These are phyloP conservation scores for Prietella phreatophila DNA, from an alignment of 2,113 vertebrate genomes.

Conservation along the genomic window DNA sequence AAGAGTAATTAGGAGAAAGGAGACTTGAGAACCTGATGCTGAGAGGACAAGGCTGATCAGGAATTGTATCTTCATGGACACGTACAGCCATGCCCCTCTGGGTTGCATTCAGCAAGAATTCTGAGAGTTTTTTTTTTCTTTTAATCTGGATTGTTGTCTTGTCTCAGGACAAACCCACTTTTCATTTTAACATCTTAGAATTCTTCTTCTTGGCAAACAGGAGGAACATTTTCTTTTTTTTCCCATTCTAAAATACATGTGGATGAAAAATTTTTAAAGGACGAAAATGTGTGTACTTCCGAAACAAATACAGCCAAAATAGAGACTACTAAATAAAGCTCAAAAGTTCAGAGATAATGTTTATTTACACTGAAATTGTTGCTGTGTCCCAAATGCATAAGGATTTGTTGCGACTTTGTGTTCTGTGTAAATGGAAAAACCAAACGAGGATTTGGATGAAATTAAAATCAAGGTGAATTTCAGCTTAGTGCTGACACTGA, in stretches of 20 bases:
- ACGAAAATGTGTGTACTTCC: neutral
- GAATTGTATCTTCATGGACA: neutral
- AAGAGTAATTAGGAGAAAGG: neutral
- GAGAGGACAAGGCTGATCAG: neutral
- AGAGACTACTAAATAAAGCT: neutral
- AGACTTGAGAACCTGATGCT: neutral
- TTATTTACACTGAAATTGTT: neutral
- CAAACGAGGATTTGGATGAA: slow-evolving; percentile 63
- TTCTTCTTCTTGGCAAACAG: neutral
- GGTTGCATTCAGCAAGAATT: neutral
- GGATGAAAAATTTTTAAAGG: neutral
- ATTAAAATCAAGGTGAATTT: slow-evolving; percentile 73
- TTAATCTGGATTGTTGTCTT: neutral
- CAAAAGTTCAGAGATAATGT: neutral
- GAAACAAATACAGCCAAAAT: neutral
- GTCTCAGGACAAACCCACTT: neutral
- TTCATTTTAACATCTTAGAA: neutral
- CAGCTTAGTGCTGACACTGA: slow-evolving; percentile 48
- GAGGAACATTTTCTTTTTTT: neutral
- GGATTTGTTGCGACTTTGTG: neutral
- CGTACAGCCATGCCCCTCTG: neutral
- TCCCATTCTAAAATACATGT: neutral
- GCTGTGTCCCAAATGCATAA: neutral
- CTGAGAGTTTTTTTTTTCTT: neutral
- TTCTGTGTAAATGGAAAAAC: slow-evolving; percentile 57